Evolutionary conservation across 2,888 invertebrate genomes (phyloP).

Genomic region (Polydrusus pterygomalis): DNA sequence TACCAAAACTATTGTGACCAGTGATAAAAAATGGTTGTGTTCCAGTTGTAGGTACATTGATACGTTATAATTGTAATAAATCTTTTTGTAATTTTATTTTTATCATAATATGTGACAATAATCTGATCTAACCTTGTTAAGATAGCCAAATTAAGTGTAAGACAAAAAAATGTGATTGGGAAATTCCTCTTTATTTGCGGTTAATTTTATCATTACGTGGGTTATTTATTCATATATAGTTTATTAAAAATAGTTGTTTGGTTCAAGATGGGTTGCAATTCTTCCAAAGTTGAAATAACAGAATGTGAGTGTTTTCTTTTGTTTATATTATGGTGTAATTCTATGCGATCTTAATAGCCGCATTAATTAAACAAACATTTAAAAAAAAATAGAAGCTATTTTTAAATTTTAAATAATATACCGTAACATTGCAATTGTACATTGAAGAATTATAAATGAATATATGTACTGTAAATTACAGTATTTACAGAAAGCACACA

Average conservation of each 20-base stretch:
- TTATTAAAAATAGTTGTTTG: background rate
- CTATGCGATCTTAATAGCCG: too few species aligned
- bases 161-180: constrained; percentile 29
- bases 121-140: constrained; percentile 21
- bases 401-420: too few species aligned
- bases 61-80: background rate
- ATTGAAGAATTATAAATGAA: too few species aligned
- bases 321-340: background rate
- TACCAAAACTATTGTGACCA: background rate
- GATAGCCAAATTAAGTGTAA: constrained; percentile 27
- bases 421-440: too few species aligned
- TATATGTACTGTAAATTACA: too few species aligned
- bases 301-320: constrained; percentile 40
- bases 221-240: background rate
- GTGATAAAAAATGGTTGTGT: background rate
- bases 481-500: too few species aligned
- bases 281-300: constrained; percentile 41
- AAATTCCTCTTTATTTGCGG: constrained; percentile 38
- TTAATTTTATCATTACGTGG: constrained; percentile 2
- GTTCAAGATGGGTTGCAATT: constrained; percentile 44
- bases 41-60: background rate
- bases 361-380: too few species aligned
- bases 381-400: too few species aligned
- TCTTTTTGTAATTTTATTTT: background rate
- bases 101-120: background rate